phyloP scores from a whole-genome alignment of 2,113 vertebrate species.

The Neogobius melanostomus region DNA sequence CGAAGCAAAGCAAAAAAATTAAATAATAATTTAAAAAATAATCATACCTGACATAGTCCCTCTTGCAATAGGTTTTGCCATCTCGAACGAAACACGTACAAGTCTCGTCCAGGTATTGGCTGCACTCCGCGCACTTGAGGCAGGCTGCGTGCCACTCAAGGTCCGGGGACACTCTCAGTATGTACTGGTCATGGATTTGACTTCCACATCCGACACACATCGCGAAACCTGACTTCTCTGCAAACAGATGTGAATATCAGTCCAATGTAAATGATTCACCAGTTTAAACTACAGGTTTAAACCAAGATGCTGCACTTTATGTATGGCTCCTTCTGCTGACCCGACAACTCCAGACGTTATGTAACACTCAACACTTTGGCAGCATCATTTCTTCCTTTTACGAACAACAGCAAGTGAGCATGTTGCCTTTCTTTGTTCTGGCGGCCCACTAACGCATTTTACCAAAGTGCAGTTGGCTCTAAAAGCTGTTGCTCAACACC shows the following conservation, averaged over 20 bases:
- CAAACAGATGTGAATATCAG: constrained; percentile 36
- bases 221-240: constrained; percentile 91
- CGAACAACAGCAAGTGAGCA: background rate
- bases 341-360: constrained; percentile 35
- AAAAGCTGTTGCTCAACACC: constrained; percentile 7
- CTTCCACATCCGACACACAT: constrained; percentile 96
- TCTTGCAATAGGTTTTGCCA: constrained; percentile 96
- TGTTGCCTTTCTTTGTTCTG: background rate
- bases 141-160: constrained; percentile 97
- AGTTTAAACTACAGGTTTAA: background rate
- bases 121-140: constrained; percentile 95
- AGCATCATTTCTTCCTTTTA: constrained; percentile 8
- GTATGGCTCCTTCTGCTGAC: constrained; percentile 20
- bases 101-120: constrained; percentile 91
- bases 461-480: background rate
- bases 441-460: background rate
- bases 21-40: constrained; percentile 37
- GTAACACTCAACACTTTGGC: constrained; percentile 40
- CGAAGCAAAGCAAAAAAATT: background rate
- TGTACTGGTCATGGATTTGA: constrained; percentile 95
- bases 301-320: background rate
- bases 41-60: constrained; percentile 90
- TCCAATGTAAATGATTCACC: background rate
- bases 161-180: constrained; percentile 94
- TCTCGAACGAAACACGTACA: constrained; percentile 97